These are phyloP conservation scores for Amiota communis DNA, from an alignment of 2,888 invertebrate genomes.

Conservation along the genomic window DNA sequence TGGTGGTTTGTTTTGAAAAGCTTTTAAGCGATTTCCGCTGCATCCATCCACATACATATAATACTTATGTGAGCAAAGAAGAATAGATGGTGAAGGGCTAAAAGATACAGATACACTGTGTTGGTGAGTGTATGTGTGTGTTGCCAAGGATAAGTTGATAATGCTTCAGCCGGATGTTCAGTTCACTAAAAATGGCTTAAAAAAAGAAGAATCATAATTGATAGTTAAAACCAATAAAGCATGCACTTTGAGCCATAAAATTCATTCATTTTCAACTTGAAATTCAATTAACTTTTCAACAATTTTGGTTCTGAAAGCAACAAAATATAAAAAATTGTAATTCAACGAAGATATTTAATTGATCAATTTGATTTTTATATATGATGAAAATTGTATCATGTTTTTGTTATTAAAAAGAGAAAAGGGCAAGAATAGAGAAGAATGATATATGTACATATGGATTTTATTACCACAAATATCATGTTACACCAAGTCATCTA, in stretches of 20 bases:
- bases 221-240: constrained; percentile 17
- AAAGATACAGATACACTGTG: too few relatives aligned
- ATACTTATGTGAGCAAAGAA: too few relatives aligned
- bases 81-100: too few relatives aligned
- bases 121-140: neutral
- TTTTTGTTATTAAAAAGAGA: too few relatives aligned
- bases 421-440: too few relatives aligned
- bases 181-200: neutral
- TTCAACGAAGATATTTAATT: too few relatives aligned
- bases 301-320: neutral
- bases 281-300: neutral
- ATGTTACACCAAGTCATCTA: too few relatives aligned
- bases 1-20: constrained; percentile 8
- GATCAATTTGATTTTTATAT: too few relatives aligned
- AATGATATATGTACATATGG: too few relatives aligned
- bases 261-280: constrained; percentile 3
- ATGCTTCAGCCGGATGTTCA: neutral
- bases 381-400: too few relatives aligned
- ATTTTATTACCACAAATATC: too few relatives aligned
- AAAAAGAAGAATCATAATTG: constrained; percentile 11
- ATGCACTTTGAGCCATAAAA: too few relatives aligned
- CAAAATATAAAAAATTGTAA: neutral
- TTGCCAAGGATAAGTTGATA: constrained; percentile 4
- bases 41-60: neutral
- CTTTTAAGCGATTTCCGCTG: constrained; percentile 25